A percentile compares a stretch with the other conserved stretches of the same genome.
Conservation (phyloP, 1,140 invertebrate genomes). For the Apis cerana region DNA sequence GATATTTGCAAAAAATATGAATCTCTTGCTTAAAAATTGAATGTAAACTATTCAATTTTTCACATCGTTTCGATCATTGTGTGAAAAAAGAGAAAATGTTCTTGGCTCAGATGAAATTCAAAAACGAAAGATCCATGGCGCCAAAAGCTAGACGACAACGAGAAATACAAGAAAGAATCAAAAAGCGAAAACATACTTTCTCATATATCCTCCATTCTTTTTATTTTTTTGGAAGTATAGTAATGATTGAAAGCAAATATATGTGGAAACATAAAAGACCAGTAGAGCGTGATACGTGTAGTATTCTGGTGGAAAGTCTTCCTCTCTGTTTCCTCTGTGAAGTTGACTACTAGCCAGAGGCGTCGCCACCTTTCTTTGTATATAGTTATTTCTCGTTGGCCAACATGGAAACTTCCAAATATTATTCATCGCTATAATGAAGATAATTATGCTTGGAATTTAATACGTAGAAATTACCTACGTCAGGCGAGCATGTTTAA, state of each 20-base stretch:
- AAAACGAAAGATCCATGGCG: slow-evolving; percentile 60
- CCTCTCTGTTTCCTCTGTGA: slow-evolving; percentile 34
- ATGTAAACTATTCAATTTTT: slow-evolving; percentile 59
- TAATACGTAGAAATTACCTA: slow-evolving; percentile 43
- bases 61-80: slow-evolving; percentile 1
- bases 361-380: slow-evolving; percentile 53
- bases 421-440: slow-evolving; percentile 53
- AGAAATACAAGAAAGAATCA: slow-evolving; percentile 58
- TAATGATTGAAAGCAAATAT: slow-evolving; percentile 34
- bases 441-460: slow-evolving; percentile 48
- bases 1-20: slow-evolving; percentile 56
- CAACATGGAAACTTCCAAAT: slow-evolving; percentile 49
- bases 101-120: slow-evolving; percentile 26
- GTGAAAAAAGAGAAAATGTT: not conserved
- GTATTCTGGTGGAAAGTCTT: slow-evolving; percentile 58
- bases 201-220: not conserved
- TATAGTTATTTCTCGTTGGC: slow-evolving; percentile 1
- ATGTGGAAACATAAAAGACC: slow-evolving; percentile 23
- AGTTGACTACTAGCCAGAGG: slow-evolving; percentile 58
- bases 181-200: slow-evolving; percentile 44
- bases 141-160: slow-evolving; percentile 57
- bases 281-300: slow-evolving; percentile 52
- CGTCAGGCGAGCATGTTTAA: slow-evolving; percentile 20
- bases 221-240: slow-evolving; percentile 25
- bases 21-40: slow-evolving; percentile 49